Evolutionary conservation across 2,888 invertebrate species (phyloP).

Genomic region (Drosophila fulvimacula): DNA sequence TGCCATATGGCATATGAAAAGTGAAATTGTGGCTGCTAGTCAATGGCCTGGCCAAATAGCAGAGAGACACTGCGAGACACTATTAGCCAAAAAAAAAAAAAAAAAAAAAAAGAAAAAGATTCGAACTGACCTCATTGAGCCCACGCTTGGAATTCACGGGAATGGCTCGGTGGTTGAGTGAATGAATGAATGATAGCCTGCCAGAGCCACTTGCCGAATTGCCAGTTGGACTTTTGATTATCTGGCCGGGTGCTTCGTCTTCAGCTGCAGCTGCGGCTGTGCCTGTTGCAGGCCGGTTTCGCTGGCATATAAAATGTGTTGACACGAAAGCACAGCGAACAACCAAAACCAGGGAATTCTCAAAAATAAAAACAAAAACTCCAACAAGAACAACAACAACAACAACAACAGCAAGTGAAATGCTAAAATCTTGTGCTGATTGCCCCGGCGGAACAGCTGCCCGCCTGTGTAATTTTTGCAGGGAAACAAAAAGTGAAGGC

Average conservation of each 20-base stretch:
- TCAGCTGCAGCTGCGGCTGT: conserved; percentile 7
- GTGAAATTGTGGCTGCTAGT: conserved; percentile 60
- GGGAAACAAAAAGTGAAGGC: conserved; percentile 69
- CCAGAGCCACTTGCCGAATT: conserved; percentile 51
- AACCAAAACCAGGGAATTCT: conserved; percentile 48
- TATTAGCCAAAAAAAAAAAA: conserved; percentile 34
- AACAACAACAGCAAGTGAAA: conserved; percentile 45
- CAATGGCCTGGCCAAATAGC: conserved; percentile 39
- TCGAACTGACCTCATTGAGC: conserved; percentile 61
- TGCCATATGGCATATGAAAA: conserved; percentile 50
- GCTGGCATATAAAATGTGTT: conserved; percentile 67
- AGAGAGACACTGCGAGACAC: conserved; percentile 31
- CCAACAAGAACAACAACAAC: conserved; percentile 7
- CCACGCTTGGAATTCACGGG: conserved; percentile 51
- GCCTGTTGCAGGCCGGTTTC: conserved; percentile 31
- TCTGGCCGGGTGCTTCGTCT: conserved; percentile 33
- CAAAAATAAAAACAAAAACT: conserved; percentile 19
- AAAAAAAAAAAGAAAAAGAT: too few relatives aligned
- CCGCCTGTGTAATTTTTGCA: conserved; percentile 66
- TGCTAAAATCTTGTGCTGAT: conserved; percentile 66
- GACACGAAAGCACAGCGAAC: conserved; percentile 62
- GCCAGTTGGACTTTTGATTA: conserved; percentile 56
- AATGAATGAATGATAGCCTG: conserved; percentile 64
- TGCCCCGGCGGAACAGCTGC: conserved; percentile 66
- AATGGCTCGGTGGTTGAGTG: conserved; percentile 31